phyloP scores from a whole-genome alignment of 2,113 vertebrate genomes.

The Centrocercus urophasianus region DNA sequence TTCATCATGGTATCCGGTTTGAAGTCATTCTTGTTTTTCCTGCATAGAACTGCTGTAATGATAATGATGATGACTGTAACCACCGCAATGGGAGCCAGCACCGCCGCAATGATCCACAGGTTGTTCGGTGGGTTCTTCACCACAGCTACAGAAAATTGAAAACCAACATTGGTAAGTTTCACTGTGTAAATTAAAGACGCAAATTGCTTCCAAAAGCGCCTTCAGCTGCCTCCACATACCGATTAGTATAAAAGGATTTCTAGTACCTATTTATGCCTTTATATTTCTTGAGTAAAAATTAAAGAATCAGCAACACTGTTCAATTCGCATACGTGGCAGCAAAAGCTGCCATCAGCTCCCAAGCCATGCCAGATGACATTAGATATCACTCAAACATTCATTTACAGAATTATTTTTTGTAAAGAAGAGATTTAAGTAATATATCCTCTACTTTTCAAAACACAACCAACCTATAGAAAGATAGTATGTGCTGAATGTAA shows the following conservation, averaged over 20 bases:
- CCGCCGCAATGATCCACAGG: slow-evolving; percentile 97
- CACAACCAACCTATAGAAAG: neutral
- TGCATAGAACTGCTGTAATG: slow-evolving; percentile 95
- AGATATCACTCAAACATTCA: neutral
- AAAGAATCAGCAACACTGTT: neutral
- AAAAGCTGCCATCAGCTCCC: neutral
- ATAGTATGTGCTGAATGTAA: neutral
- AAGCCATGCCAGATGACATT: neutral
- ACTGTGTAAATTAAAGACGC: neutral
- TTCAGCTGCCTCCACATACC: neutral
- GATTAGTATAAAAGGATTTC: neutral
- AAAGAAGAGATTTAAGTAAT: neutral
- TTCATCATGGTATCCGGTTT: slow-evolving; percentile 94
- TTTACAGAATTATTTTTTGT: neutral
- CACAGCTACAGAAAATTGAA: slow-evolving; percentile 82
- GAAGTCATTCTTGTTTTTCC: slow-evolving; percentile 98
- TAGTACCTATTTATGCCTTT: neutral
- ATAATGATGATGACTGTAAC: slow-evolving; percentile 97
- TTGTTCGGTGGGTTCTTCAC: slow-evolving; percentile 98
- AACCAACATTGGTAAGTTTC: neutral
- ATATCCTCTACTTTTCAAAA: neutral
- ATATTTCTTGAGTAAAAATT: neutral
- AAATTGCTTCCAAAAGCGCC: neutral
- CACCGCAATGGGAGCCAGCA: slow-evolving; percentile 93
- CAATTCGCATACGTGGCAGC: neutral